Base-by-base conservation (phyloP, 2,888 invertebrate genomes). In the Corythucha ciliata region DNA sequence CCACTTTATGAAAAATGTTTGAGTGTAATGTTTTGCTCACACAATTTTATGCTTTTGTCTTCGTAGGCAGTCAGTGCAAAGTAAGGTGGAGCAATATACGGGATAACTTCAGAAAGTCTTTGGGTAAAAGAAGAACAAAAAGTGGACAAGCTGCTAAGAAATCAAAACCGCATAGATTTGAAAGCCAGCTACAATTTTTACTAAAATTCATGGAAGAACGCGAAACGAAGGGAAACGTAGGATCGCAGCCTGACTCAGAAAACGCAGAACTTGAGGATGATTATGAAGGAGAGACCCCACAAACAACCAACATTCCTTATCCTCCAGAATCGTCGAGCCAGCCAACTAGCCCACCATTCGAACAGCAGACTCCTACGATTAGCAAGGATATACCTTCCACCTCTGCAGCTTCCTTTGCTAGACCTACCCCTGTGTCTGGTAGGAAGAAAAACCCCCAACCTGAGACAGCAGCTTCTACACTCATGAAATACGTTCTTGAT, bases 111-210 rank as follows among this genome's bases (percentile, higher is more conserved):
- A 49, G 41, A 49, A 49, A 49, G 41, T 49, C 48, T 21, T 32
- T 49, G 49, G 20, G 40, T 32, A 42, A 41, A 41, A 49, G 41
- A 21, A 49, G 33, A 42, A 41, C 49, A 27, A 49, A 49, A 49
- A 49, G 49, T 41, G 49, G 49, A 29, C 49, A 49, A 41, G 41
- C 41, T 49, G 49, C 32, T 41, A 41, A 41, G 20, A 41, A 41
- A 40, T 22, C 29, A 29, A 49, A 49, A 41, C 41, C 49, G 12
- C 41, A 41, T 20, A 49, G 41, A 41, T 49, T 49, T 26, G 49
- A 49, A 41, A 32, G 26, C 22, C 49, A 49, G 47, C 37, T 47
- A 21, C 47, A 47, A 22, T 47, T 47, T 37, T 37, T 36, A 22
- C 22, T 18, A 27, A 8, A 37, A 37, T 47, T 24, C 47, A 47